Conservation (phyloP, 2,113 vertebrate genomes). For the Dasypus novemcinctus region DNA sequence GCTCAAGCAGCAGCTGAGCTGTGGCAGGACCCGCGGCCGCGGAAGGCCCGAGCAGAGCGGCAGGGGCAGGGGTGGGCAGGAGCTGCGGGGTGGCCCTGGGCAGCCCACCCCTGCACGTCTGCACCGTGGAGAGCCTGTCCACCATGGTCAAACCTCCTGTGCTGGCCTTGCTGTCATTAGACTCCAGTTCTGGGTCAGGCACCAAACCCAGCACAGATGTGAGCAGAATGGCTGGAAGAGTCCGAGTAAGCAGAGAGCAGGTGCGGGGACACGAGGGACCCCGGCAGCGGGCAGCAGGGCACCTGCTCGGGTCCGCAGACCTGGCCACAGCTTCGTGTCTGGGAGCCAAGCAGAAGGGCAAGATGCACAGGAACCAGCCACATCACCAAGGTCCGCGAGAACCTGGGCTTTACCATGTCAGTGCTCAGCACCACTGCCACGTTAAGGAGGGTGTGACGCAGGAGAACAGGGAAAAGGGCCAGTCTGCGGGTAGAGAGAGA, state of each 20-base stretch:
- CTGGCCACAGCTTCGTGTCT: background rate
- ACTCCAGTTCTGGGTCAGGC: background rate
- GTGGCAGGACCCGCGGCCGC: too few species aligned
- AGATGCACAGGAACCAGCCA: background rate
- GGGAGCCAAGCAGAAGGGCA: background rate
- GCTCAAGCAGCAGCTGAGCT: background rate
- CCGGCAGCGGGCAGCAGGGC: background rate
- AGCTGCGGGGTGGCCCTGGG: background rate
- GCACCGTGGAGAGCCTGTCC: background rate
- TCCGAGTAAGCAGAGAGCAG: background rate
- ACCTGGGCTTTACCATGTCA: too few species aligned
- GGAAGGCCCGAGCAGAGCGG: background rate
- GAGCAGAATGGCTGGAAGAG: background rate
- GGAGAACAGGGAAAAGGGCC: background rate
- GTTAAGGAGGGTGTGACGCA: background rate
- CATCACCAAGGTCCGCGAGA: background rate
- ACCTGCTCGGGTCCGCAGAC: background rate
- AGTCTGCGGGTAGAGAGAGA: background rate
- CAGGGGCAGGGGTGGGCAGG: background rate
- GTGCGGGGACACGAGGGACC: background rate
- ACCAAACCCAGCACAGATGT: background rate
- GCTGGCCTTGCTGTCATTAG: background rate
- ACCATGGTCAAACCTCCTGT: background rate
- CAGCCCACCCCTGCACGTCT: background rate
- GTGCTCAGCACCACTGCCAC: background rate